Conservation (phyloP, 2,113 vertebrate species). For the Phaethornis superciliosus region DNA sequence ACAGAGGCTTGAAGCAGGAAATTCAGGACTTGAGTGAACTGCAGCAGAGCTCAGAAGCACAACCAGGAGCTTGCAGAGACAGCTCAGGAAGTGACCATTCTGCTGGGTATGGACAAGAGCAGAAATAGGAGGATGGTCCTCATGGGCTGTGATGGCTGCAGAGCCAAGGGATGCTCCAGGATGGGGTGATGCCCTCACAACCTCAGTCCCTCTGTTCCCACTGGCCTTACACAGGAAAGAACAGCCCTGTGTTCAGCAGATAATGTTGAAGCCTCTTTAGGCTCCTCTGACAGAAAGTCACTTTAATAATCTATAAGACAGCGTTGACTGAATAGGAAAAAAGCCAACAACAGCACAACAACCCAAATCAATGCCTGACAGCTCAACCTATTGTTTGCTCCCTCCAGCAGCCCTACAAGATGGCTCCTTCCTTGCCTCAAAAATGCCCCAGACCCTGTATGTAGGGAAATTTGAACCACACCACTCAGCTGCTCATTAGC, state of each 20-base stretch:
- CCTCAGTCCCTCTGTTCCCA: accelerated
- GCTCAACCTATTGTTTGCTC: background rate
- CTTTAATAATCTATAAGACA: conserved; percentile 4
- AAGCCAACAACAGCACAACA: background rate
- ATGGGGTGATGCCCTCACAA: background rate
- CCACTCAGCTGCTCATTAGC: background rate
- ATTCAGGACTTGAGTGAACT: background rate
- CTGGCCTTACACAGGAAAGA: background rate
- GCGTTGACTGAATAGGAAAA: background rate
- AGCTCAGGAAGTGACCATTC: background rate
- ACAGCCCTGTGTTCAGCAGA: background rate
- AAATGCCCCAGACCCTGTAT: background rate
- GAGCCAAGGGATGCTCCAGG: background rate
- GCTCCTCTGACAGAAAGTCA: background rate
- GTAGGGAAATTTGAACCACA: background rate
- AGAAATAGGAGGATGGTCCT: background rate
- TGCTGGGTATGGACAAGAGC: background rate
- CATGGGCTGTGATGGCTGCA: background rate
- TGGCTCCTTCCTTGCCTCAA: background rate
- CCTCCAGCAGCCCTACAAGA: background rate
- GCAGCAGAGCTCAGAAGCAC: background rate
- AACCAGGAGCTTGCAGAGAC: background rate
- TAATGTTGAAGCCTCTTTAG: background rate
- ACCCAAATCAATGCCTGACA: background rate
- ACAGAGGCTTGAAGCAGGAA: background rate